phyloP scores from a whole-genome alignment of 2,113 vertebrate genomes.

The Edolisoma coerulescens region DNA sequence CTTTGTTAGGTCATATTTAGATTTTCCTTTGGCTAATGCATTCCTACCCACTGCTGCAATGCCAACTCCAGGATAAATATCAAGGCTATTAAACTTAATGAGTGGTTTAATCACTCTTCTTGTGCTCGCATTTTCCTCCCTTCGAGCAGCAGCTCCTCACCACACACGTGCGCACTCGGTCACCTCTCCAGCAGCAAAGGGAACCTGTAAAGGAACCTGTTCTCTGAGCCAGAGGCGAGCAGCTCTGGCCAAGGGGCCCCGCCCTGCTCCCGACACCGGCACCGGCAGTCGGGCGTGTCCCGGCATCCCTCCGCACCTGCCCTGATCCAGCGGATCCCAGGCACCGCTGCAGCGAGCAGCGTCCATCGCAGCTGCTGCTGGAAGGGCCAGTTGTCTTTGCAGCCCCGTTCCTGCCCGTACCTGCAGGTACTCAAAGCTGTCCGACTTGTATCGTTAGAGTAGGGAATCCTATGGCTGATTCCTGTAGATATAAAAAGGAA shows the following conservation, averaged over 20 bases:
- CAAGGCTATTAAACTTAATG: background rate
- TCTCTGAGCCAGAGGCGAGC: background rate
- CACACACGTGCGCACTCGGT: background rate
- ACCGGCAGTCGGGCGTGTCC: too few relatives aligned
- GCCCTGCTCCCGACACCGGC: background rate
- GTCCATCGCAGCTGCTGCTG: accelerated
- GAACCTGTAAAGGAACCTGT: background rate
- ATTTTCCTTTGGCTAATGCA: background rate
- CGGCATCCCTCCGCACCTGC: accelerated
- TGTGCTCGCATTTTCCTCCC: background rate
- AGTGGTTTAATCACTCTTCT: background rate
- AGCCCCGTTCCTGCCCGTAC: background rate
- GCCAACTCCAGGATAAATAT: background rate
- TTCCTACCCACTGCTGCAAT: background rate
- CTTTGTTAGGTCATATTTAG: background rate
- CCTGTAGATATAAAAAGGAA: background rate
- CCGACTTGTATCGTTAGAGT: accelerated
- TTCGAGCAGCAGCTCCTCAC: background rate
- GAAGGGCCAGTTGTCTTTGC: background rate
- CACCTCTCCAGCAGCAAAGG: background rate
- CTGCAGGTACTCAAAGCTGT: background rate
- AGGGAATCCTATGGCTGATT: background rate
- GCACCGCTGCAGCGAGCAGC: accelerated
- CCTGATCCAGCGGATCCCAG: accelerated
- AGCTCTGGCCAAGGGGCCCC: background rate